These are phyloP conservation scores for Drosophila bifasciata DNA, from an alignment of 1,140 invertebrate species.

Conservation along the genomic window DNA sequence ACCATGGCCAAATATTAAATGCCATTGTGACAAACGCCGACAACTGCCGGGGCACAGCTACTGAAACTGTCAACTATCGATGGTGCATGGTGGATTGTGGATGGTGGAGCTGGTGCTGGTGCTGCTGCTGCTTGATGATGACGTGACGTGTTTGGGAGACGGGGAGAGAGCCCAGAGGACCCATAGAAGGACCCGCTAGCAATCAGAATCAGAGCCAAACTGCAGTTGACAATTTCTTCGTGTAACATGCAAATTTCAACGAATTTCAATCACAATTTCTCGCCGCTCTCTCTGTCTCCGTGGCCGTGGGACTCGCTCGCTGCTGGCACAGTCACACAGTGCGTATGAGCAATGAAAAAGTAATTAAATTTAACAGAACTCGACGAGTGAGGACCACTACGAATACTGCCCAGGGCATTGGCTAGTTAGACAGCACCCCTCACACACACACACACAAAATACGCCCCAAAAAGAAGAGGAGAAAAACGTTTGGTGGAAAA, in stretches of 20 bases:
- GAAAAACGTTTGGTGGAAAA: slow-evolving; percentile 52
- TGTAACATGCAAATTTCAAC: slow-evolving; percentile 81
- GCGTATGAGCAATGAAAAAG: slow-evolving; percentile 83
- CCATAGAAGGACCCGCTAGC: slow-evolving; percentile 36
- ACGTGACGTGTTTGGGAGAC: slow-evolving; percentile 25
- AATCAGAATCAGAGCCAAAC: slow-evolving; percentile 57
- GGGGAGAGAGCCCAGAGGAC: slow-evolving; percentile 1
- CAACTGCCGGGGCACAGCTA: slow-evolving; percentile 56
- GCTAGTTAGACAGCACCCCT: slow-evolving; percentile 66
- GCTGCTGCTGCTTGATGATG: slow-evolving; percentile 42
- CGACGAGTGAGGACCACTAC: slow-evolving; percentile 23
- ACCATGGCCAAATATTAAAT: slow-evolving; percentile 75
- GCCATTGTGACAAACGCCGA: slow-evolving; percentile 74
- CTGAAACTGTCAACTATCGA: slow-evolving; percentile 78
- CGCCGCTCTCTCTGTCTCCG: slow-evolving; percentile 8
- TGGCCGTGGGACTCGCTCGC: not conserved
- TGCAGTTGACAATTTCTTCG: slow-evolving; percentile 74
- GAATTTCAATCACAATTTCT: slow-evolving; percentile 76
- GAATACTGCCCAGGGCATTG: slow-evolving; percentile 6
- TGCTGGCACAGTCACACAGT: slow-evolving; percentile 43
- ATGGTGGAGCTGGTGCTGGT: not conserved
- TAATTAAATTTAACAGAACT: slow-evolving; percentile 83
- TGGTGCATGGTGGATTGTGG: not conserved
- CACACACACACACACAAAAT: not conserved
- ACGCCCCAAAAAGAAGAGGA: slow-evolving; percentile 15